phyloP scores from a whole-genome alignment of 2,888 invertebrate species.

The Baronia brevicornis region DNA sequence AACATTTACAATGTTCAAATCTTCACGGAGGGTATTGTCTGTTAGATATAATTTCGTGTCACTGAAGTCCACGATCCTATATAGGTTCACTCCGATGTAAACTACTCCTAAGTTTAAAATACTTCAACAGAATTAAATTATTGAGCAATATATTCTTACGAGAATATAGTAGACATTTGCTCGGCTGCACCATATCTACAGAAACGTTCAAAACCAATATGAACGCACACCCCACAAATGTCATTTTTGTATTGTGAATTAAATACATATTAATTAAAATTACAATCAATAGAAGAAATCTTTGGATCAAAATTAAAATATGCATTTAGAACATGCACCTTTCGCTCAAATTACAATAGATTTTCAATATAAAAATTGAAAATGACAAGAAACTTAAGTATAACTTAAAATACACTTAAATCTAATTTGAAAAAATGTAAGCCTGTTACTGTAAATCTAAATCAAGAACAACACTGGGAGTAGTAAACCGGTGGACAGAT shows the following conservation, averaged over 20 bases:
- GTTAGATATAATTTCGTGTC: constrained; percentile 67
- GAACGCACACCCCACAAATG: constrained; percentile 72
- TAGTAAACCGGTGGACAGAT: constrained; percentile 19
- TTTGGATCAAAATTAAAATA: constrained; percentile 72
- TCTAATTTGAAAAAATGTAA: constrained; percentile 67
- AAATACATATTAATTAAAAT: constrained; percentile 42
- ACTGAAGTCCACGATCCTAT: constrained; percentile 54
- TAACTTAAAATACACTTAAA: constrained; percentile 62
- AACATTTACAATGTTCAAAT: constrained; percentile 57
- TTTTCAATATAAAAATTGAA: constrained; percentile 48
- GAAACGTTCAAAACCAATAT: constrained; percentile 66
- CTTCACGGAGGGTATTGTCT: constrained; percentile 74
- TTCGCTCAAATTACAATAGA: constrained; percentile 60
- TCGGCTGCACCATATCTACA: constrained; percentile 73
- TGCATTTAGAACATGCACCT: constrained; percentile 69
- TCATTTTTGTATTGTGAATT: constrained; percentile 58
- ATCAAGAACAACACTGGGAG: constrained; percentile 46
- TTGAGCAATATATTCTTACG: constrained; percentile 73
- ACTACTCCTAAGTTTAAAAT: constrained; percentile 66
- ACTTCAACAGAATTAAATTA: constrained; percentile 71
- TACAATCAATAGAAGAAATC: constrained; percentile 64
- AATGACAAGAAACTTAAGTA: constrained; percentile 59
- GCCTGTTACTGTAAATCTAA: constrained; percentile 55
- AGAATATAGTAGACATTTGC: constrained; percentile 74
- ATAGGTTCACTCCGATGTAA: constrained; percentile 49